Conservation (phyloP, 2,797 vertebrate genomes). For the Muraenolepis orangiensis region DNA sequence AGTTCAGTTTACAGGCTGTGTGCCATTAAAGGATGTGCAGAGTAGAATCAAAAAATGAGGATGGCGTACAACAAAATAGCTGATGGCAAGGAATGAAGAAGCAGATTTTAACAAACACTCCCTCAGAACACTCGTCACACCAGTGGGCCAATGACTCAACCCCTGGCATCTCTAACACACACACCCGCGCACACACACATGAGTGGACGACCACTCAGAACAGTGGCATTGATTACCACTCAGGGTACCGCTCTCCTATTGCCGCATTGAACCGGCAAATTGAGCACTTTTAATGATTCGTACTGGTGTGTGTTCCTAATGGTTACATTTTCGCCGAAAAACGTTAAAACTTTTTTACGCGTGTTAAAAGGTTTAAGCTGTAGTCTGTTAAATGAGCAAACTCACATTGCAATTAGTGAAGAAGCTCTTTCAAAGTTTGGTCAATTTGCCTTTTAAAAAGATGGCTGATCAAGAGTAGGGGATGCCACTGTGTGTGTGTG, state of each 20-base stretch:
- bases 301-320: not conserved
- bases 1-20: no score
- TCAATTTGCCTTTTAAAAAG: slow-evolving; percentile 1
- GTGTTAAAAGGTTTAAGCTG: not conserved
- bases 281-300: not conserved
- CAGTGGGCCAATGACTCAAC: no score
- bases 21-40: no score
- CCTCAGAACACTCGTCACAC: no score
- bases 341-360: not conserved
- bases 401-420: not conserved
- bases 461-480: not conserved
- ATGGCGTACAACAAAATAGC: no score
- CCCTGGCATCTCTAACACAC: no score
- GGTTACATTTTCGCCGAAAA: not conserved
- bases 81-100: no score
- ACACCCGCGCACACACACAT: no score
- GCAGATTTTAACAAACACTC: no score
- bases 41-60: no score
- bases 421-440: not conserved
- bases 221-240: not conserved
- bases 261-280: not conserved
- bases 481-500: not conserved
- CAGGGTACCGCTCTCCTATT: not conserved
- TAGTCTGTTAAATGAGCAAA: not conserved
- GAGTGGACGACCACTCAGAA: not conserved